Evolutionary conservation across 2,113 vertebrate genomes (phyloP), one percentile per base, ranked within the genome.

Genomic region (Cinclus cinclus): DNA sequence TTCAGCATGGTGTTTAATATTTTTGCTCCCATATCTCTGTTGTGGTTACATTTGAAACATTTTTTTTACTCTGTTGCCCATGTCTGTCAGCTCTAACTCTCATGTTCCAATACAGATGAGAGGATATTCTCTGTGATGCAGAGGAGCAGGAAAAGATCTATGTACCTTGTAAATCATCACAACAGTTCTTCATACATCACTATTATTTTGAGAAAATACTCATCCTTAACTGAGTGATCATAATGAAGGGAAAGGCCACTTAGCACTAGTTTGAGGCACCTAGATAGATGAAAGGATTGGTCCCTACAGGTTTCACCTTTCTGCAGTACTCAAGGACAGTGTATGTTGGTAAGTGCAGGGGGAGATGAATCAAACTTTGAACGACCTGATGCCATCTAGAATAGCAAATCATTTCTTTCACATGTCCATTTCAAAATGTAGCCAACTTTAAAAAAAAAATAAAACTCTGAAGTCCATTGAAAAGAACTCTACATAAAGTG

Each of bases 261-360:
- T 47, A 37, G 13, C 10, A 30, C 31, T 60, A 6, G 16, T 69
- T 17, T 77, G 44, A 74, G 42, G 23, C 21, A 52, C 16, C 25
- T 1, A n/a, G 0, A 16, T 5, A 59, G 21, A 9, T 3, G 0
- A 35, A 67, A 80, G 10, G 17, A 55, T 53, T 35, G 11, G 5
- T 19, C 8, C 8, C 31, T 69, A 55, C 15, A 53, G 27, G 10
- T 50, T 67, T 83, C 55, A 86, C 41, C 28, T 39, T 83, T 15
- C 39, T 58, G 16, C 25, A 35, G 30, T 16, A 59, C 27, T 49
- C 28, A 69, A 76, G 49, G 9, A 44, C 17, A 52, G 10, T 46
- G 50, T 31, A 41, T 50, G 18, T 25, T 23, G 42, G 14, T 42
- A 81, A 53, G 21, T 16, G 11, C 2, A 84, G 33, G 9, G 11